Percentiles rank a stretch among this genome's conserved stretches.
These are phyloP conservation scores for Apogon hyalosoma DNA, from an alignment of 2,797 vertebrate species.

Conservation along the genomic window DNA sequence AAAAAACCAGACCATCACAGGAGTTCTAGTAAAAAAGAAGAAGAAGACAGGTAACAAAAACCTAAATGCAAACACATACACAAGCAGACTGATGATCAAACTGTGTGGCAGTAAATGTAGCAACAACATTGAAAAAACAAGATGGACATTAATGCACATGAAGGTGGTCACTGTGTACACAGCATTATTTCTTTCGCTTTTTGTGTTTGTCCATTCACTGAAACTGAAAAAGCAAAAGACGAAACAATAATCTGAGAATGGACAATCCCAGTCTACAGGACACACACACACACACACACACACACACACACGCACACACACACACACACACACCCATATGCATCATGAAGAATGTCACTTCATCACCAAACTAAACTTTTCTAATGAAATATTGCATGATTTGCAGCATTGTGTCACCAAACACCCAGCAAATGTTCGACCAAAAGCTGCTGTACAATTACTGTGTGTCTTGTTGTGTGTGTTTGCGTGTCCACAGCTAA, in stretches of 20 bases:
- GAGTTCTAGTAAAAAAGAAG: too few species aligned
- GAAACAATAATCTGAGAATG: not conserved
- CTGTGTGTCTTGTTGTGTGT: constrained; percentile 12
- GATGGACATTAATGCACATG: not conserved
- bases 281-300: not conserved
- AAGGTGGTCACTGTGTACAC: constrained; percentile 7
- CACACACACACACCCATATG: not conserved
- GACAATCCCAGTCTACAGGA: not conserved
- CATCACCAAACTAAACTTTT: constrained; percentile 30
- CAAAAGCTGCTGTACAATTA: constrained; percentile 38
- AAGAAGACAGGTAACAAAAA: too few species aligned
- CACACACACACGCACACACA: not conserved
- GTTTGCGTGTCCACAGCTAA: constrained; percentile 19
- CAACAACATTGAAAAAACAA: constrained; percentile 29
- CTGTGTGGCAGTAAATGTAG: constrained; percentile 56
- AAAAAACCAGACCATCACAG: too few species aligned
- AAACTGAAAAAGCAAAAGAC: not conserved
- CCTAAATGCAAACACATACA: constrained; percentile 3
- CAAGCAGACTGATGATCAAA: constrained; percentile 20
- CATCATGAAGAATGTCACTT: not conserved
- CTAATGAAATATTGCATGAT: constrained; percentile 48
- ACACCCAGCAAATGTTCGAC: constrained; percentile 55
- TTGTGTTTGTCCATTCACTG: not conserved
- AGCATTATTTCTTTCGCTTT: not conserved
- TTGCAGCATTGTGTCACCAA: constrained; percentile 43